These are phyloP conservation scores for Menidia menidia DNA, from an alignment of 2,797 vertebrate genomes.

Conservation along the genomic window DNA sequence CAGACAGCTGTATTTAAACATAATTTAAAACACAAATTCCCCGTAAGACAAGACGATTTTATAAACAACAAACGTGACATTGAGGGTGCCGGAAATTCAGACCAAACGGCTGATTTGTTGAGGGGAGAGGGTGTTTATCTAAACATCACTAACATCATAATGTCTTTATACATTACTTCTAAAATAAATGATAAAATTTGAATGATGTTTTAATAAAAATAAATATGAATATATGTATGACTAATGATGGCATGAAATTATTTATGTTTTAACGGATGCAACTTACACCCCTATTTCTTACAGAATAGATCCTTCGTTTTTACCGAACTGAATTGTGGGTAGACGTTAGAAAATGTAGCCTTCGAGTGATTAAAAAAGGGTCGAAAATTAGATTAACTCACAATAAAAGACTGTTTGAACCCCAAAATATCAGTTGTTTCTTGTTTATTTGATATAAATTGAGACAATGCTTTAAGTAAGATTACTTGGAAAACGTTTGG, in stretches of 20 bases:
- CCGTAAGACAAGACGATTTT: neutral
- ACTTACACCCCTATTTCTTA: neutral
- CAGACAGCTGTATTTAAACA: slow-evolving; percentile 63
- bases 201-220: fast-evolving
- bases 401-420: fast-evolving
- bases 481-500: fast-evolving
- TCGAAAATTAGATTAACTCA: fast-evolving
- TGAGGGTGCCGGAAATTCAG: slow-evolving; percentile 42
- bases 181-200: fast-evolving
- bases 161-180: fast-evolving
- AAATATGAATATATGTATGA: fast-evolving
- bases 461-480: fast-evolving
- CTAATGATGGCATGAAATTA: neutral
- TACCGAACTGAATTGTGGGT: slow-evolving; percentile 71
- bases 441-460: fast-evolving
- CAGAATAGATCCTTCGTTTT: slow-evolving; percentile 43
- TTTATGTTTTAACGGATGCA: neutral
- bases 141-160: fast-evolving
- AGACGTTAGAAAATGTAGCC: slow-evolving; percentile 9
- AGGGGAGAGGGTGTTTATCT: neutral
- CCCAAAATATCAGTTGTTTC: fast-evolving
- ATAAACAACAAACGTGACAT: slow-evolving; percentile 72
- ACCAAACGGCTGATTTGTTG: neutral
- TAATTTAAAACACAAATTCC: slow-evolving; percentile 14
- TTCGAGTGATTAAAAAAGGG: neutral